These are phyloP conservation scores for Nasonovia ribisnigri DNA, from an alignment of 2,888 invertebrate species.

Conservation along the genomic window DNA sequence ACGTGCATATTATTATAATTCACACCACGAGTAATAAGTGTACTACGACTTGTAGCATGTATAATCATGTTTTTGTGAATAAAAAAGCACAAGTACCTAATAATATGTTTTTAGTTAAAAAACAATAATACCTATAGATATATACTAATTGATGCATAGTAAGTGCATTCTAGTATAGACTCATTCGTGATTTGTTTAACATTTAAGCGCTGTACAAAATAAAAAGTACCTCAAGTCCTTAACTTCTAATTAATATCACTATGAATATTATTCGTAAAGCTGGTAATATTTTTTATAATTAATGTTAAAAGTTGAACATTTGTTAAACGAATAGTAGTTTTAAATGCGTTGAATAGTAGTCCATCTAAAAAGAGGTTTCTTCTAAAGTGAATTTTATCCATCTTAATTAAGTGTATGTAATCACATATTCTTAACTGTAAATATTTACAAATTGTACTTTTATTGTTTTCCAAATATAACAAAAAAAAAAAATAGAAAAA, in stretches of 20 bases:
- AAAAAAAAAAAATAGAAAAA: background rate
- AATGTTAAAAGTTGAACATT: background rate
- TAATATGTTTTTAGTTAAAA: background rate
- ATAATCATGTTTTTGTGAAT: background rate
- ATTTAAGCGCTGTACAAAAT: background rate
- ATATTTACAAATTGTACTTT: background rate
- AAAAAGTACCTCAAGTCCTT: background rate
- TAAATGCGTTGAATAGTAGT: background rate
- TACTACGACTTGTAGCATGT: background rate
- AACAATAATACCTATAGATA: background rate
- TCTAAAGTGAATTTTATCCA: background rate
- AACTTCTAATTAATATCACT: background rate
- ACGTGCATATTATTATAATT: background rate
- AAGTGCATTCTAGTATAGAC: background rate
- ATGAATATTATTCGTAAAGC: background rate
- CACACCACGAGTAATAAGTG: background rate
- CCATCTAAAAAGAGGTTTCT: background rate
- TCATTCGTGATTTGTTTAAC: background rate
- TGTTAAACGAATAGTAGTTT: background rate
- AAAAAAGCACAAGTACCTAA: background rate
- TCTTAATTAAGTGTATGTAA: background rate
- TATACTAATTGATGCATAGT: background rate
- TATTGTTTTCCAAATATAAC: background rate
- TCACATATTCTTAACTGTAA: background rate
- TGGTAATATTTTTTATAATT: background rate